A percentile compares a stretch with the other conserved stretches of the same genome.
phyloP scores from a whole-genome alignment of 2,888 invertebrate species.

The Heliconius cydno region DNA sequence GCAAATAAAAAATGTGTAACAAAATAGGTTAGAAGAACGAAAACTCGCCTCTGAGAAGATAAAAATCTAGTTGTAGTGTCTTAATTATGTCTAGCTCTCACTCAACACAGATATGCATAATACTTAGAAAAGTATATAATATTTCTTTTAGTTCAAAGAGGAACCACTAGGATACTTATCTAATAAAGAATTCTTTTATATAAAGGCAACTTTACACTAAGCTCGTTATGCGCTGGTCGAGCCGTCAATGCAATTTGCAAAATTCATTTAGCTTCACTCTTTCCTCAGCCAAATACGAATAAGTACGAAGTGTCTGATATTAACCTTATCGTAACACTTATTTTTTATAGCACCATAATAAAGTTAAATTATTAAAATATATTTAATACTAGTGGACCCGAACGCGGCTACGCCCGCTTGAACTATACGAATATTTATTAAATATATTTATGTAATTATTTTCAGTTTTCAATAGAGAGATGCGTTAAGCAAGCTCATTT shows the following conservation, averaged over 20 bases:
- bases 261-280: conserved; percentile 19
- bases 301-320: not conserved
- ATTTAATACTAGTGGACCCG: not conserved
- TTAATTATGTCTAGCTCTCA: not conserved
- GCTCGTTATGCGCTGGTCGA: conserved; percentile 14
- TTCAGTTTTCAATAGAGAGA: too few species aligned
- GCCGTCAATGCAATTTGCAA: conserved; percentile 19
- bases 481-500: too few species aligned
- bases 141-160: conserved; percentile 23
- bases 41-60: not conserved
- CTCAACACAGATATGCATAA: not conserved
- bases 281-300: not conserved
- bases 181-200: conserved; percentile 4
- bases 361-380: not conserved
- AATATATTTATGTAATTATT: too few species aligned
- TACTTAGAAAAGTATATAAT: not conserved
- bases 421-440: too few species aligned
- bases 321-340: not conserved
- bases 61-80: not conserved
- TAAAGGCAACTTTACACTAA: conserved; percentile 18
- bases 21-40: too few species aligned
- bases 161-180: conserved; percentile 8
- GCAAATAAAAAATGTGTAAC: too few species aligned
- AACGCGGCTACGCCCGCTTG: too few species aligned
- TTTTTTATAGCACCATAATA: not conserved